Conservation (phyloP, 2,113 vertebrate species). For the Abramis brama region DNA sequence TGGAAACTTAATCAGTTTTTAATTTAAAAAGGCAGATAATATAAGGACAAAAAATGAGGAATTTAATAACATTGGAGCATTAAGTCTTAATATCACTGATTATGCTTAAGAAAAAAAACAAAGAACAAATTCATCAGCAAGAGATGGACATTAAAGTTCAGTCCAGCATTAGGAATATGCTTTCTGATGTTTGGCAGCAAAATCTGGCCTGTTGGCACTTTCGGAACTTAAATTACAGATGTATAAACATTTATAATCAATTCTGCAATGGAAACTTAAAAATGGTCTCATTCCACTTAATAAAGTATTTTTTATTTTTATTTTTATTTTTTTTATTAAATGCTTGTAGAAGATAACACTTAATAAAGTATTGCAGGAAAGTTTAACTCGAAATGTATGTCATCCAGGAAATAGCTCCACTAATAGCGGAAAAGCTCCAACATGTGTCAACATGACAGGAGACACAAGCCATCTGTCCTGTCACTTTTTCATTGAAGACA, state of each 20-base stretch:
- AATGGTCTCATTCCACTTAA: slow-evolving; percentile 10
- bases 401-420: background rate
- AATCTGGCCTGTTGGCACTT: background rate
- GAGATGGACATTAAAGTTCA: background rate
- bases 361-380: background rate
- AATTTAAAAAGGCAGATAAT: background rate
- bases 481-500: background rate
- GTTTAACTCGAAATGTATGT: background rate
- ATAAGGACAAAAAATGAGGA: background rate
- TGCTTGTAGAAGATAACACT: too few relatives aligned
- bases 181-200: background rate
- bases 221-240: background rate
- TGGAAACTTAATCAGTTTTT: background rate
- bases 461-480: background rate
- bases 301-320: too few relatives aligned
- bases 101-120: background rate
- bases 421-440: background rate
- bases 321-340: too few relatives aligned
- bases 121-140: background rate
- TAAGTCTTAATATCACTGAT: background rate
- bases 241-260: background rate
- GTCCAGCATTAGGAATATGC: background rate
- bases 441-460: background rate
- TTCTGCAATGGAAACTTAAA: background rate
- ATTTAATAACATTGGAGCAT: slow-evolving; percentile 9